A percentile compares a stretch with the other conserved stretches of the same genome.
These are phyloP conservation scores for Eupithecia inturbata DNA, from an alignment of 2,888 invertebrate species.

Conservation along the genomic window DNA sequence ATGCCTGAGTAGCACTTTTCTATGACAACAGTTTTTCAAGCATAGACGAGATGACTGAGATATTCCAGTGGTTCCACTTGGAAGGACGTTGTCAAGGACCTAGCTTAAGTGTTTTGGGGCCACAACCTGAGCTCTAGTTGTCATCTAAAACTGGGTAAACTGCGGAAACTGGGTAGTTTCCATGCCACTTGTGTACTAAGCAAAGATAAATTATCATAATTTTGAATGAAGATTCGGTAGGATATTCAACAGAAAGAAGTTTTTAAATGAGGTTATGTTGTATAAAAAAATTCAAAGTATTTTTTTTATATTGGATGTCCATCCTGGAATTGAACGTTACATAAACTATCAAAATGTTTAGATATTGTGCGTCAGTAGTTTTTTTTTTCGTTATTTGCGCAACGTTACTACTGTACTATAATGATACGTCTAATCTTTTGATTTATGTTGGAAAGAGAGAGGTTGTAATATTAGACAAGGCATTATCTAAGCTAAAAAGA, in stretches of 20 bases:
- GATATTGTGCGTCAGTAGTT: neutral
- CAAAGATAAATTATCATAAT: neutral
- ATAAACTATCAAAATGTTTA: too few species aligned
- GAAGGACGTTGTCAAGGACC: too few species aligned
- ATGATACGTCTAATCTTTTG: neutral
- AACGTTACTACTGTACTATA: too few species aligned
- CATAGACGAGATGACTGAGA: neutral
- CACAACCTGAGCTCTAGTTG: neutral
- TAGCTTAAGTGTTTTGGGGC: too few species aligned
- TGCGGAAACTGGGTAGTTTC: too few species aligned
- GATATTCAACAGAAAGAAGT: neutral
- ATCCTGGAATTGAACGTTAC: neutral
- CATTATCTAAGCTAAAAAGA: slow-evolving; percentile 53
- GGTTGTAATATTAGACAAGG: slow-evolving; percentile 27
- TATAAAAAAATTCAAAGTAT: neutral
- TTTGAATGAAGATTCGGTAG: neutral
- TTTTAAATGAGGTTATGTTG: neutral
- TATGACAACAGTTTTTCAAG: neutral
- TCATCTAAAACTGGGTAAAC: neutral
- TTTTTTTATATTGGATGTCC: neutral
- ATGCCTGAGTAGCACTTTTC: neutral
- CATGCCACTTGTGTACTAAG: too few species aligned
- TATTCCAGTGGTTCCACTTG: neutral
- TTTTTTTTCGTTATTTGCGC: too few species aligned
- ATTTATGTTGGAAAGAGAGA: slow-evolving; percentile 23